phyloP scores from a whole-genome alignment of 2,113 vertebrate genomes.

The Oncorhynchus tshawytscha region DNA sequence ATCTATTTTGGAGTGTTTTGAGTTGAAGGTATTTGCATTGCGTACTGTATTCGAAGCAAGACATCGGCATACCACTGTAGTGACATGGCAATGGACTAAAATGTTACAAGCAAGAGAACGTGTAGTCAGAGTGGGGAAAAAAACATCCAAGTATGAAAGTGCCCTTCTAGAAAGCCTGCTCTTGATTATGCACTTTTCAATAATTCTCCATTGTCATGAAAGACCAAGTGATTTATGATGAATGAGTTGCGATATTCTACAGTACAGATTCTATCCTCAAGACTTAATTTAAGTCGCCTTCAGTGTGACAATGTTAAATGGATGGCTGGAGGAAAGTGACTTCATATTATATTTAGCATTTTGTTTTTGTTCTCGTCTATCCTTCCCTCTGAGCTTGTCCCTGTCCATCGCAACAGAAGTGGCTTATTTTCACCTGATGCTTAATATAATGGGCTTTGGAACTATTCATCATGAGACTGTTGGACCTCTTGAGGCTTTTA shows the following conservation, averaged over 20 bases:
- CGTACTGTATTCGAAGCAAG: not conserved
- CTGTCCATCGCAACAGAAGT: conserved; percentile 4
- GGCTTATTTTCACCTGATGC: conserved; percentile 41
- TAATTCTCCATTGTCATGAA: too few species aligned
- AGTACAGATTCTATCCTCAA: not conserved
- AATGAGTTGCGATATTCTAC: not conserved
- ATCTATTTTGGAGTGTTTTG: not conserved
- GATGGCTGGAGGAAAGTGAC: not conserved
- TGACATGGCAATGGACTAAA: conserved; percentile 1
- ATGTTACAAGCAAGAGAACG: conserved; percentile 43
- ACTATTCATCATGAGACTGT: conserved; percentile 67
- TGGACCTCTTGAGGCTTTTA: conserved; percentile 48
- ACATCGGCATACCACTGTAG: not conserved
- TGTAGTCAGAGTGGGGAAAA: conserved; percentile 43
- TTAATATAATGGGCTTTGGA: conserved; percentile 47
- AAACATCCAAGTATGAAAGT: conserved; percentile 59
- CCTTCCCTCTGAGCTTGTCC: not conserved
- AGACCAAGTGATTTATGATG: too few species aligned
- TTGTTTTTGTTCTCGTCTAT: not conserved
- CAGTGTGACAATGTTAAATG: not conserved
- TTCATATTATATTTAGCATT: not conserved
- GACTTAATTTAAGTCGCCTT: not conserved
- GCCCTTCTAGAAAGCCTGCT: conserved; percentile 64
- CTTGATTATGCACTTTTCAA: conserved; percentile 61
- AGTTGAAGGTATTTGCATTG: not conserved